Conservation (phyloP, 37 sponge, comb jelly and placozoan genomes). For the Haliclona indistincta region DNA sequence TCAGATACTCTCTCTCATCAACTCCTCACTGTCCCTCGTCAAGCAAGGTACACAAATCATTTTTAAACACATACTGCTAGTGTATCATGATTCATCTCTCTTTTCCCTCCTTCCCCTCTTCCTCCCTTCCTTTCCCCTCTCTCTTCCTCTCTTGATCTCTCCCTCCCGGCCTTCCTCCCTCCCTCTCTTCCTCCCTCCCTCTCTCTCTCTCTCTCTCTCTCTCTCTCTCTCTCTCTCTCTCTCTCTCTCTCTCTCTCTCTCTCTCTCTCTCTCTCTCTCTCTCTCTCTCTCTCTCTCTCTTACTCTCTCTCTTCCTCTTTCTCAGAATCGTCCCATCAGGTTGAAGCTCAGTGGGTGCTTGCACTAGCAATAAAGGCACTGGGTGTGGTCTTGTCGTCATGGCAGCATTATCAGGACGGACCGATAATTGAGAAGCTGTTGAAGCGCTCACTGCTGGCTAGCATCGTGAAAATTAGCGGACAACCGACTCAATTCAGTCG, state of each 20-base stretch:
- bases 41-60: slow-evolving; percentile 35
- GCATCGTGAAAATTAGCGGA: slow-evolving; percentile 35
- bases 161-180: not conserved
- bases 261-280: too few species aligned
- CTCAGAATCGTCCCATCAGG: slow-evolving; percentile 24
- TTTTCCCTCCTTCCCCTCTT: too few species aligned
- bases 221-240: slow-evolving; percentile 5
- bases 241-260: too few species aligned
- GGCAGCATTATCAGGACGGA: not conserved
- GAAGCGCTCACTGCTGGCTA: slow-evolving; percentile 31
- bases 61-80: not conserved
- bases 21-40: slow-evolving; percentile 18
- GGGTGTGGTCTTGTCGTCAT: slow-evolving; percentile 31
- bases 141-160: not conserved
- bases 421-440: slow-evolving; percentile 28
- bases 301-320: slow-evolving; percentile 5
- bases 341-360: slow-evolving; percentile 56
- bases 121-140: not conserved
- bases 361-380: slow-evolving; percentile 46
- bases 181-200: too few species aligned
- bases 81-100: not conserved
- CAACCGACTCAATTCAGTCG: slow-evolving; percentile 61
- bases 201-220: too few species aligned
- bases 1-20: slow-evolving; percentile 29
- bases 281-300: too few species aligned